These are phyloP conservation scores for Orchestia grillus DNA, from an alignment of 1,140 invertebrate species.

Conservation along the genomic window DNA sequence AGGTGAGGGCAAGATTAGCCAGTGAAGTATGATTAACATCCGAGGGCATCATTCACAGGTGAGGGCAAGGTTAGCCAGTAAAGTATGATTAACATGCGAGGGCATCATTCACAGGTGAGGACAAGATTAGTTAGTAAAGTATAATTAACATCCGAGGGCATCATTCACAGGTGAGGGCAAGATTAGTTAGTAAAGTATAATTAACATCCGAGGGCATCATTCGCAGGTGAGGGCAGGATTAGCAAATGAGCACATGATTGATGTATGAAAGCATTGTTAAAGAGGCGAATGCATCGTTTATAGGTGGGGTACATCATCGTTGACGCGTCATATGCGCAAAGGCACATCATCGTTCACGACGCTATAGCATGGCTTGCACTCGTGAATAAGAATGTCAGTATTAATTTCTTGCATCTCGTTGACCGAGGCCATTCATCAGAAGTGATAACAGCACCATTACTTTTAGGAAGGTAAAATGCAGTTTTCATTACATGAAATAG, in stretches of 20 bases:
- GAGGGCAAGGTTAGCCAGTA: background rate
- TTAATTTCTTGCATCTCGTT: background rate
- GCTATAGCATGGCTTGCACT: background rate
- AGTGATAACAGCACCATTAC: background rate
- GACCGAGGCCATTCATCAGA: background rate
- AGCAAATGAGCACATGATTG: background rate
- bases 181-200: background rate
- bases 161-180: background rate
- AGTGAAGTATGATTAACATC: background rate
- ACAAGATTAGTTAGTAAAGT: background rate
- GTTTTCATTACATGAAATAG: background rate
- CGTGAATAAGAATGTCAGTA: background rate
- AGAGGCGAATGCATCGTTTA: too few relatives aligned
- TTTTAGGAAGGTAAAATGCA: background rate
- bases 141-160: background rate
- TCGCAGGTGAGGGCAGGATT: background rate
- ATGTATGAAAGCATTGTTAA: too few relatives aligned
- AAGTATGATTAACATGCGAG: background rate
- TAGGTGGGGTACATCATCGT: too few relatives aligned
- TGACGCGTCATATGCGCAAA: too few relatives aligned
- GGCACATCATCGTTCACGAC: too few relatives aligned
- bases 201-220: background rate
- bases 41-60: background rate
- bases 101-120: background rate
- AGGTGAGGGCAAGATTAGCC: constrained; percentile 82